A percentile compares a stretch with the other conserved stretches of the same genome.
Evolutionary conservation across 2,113 vertebrate species (phyloP).

Genomic region (Microtus pennsylvanicus): DNA sequence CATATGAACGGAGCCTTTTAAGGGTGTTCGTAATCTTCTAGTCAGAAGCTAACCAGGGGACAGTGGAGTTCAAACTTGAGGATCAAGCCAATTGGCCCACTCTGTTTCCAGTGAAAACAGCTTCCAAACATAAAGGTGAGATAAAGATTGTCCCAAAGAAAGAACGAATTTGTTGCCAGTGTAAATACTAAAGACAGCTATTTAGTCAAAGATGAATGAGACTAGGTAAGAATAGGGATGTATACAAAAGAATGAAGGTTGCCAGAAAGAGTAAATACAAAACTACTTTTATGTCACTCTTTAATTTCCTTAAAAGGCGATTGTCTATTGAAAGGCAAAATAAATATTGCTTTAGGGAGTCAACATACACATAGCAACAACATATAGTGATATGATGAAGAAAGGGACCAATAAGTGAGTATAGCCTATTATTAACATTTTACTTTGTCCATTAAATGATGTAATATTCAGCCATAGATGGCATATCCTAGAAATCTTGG

Average conservation of each 20-base stretch:
- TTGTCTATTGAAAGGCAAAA: not conserved
- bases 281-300: not conserved
- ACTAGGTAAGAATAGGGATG: not conserved
- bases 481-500: not conserved
- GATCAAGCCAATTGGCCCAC: not conserved
- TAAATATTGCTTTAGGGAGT: not conserved
- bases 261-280: not conserved
- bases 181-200: not conserved
- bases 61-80: not conserved
- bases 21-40: not conserved
- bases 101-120: not conserved
- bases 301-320: constrained; percentile 10
- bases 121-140: not conserved
- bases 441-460: not conserved
- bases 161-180: not conserved
- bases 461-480: not conserved
- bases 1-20: not conserved
- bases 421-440: not conserved
- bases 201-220: constrained; percentile 23
- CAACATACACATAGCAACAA: not conserved
- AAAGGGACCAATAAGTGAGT: not conserved
- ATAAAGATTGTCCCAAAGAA: not conserved
- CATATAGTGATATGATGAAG: not conserved
- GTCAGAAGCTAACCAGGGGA: not conserved
- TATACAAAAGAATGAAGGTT: not conserved